Percentiles rank a stretch among this genome's conserved stretches.
Conservation (phyloP, 2,888 invertebrate species). For the Syrista parreyssii region DNA sequence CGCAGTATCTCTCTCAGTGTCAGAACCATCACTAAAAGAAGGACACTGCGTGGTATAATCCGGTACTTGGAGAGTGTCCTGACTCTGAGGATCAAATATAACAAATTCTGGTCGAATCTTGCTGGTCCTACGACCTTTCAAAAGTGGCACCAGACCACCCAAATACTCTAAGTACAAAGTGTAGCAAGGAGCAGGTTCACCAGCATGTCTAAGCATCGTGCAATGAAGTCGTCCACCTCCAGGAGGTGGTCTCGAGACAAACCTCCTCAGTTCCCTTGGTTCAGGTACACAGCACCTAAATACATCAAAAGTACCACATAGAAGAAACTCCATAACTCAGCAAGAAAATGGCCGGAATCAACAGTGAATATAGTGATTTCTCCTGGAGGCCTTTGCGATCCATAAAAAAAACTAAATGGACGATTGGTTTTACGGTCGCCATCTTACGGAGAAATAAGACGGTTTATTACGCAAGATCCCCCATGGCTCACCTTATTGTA, state of each 20-base stretch:
- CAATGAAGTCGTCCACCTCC: constrained; percentile 91
- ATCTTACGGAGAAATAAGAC: constrained; percentile 11
- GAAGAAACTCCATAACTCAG: too few species aligned
- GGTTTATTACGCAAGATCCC: constrained; percentile 3
- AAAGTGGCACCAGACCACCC: constrained; percentile 94
- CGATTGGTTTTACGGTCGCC: background rate
- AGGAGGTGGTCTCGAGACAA: constrained; percentile 92
- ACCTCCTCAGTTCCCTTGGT: constrained; percentile 85
- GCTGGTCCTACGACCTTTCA: constrained; percentile 95
- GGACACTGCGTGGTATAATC: constrained; percentile 54
- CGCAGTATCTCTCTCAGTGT: constrained; percentile 69
- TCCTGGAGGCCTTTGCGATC: too few species aligned
- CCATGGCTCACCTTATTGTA: constrained; percentile 74
- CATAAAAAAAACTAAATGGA: background rate
- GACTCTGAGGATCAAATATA: constrained; percentile 92
- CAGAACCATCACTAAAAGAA: constrained; percentile 70
- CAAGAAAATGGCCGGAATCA: too few species aligned
- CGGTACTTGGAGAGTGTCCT: constrained; percentile 69
- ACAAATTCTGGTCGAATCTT: constrained; percentile 98
- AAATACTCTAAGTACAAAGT: constrained; percentile 94
- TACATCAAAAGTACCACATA: background rate
- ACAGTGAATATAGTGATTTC: too few species aligned
- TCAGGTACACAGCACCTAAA: constrained; percentile 94
- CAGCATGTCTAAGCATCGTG: constrained; percentile 95
- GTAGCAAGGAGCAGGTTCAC: constrained; percentile 86